Base-by-base conservation (phyloP, 2,797 vertebrate species). In the Odontamblyopus rebecca region DNA sequence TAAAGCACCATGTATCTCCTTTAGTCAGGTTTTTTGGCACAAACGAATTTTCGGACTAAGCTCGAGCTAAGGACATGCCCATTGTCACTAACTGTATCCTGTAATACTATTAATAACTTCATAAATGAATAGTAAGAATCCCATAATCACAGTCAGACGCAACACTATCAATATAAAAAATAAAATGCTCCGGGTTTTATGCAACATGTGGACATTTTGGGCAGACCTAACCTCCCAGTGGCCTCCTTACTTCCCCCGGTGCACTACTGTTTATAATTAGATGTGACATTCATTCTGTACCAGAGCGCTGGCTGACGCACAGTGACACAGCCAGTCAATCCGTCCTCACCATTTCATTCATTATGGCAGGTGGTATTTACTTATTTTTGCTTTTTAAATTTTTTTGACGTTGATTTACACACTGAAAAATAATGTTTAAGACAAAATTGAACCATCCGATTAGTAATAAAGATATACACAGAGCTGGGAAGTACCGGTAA, bases 261-360 rank as follows among this genome's bases (percentile, higher is more conserved):
- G 57, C 59, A 60, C 70, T 72, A 70, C 74, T 73, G 70, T 69
- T 78, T n/a, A 16, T 89, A 88, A 90, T 89, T 82, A 89, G 81
- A 89, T 80, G 76, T 85, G 88, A 88, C 89, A 89, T 80, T 76
- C 71, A 82, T 80, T 78, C 82, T 84, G 85, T 73, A 61, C 54
- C 80, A 73, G 56, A 26, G 74, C 65, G 72, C 32, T 78, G 12
- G 27, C 83, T 78, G 72, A 75, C 75, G 81, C 79, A 61, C 74
- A 79, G 73, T 69, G 76, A 85, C 82, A 89, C 82, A 76, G 78
- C 72, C 76, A 72, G 68, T 89, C 85, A 87, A 85, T 89, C 87
- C 53, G 61, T 57, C 57, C 77, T 57, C 30, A 72, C 63, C 69
- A 50, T 61, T 76, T n/a, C 30, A 62, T 76, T 80, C 54, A 71